These are phyloP conservation scores for Homarus gammarus DNA, from an alignment of 2,888 invertebrate genomes.

Conservation along the genomic window DNA sequence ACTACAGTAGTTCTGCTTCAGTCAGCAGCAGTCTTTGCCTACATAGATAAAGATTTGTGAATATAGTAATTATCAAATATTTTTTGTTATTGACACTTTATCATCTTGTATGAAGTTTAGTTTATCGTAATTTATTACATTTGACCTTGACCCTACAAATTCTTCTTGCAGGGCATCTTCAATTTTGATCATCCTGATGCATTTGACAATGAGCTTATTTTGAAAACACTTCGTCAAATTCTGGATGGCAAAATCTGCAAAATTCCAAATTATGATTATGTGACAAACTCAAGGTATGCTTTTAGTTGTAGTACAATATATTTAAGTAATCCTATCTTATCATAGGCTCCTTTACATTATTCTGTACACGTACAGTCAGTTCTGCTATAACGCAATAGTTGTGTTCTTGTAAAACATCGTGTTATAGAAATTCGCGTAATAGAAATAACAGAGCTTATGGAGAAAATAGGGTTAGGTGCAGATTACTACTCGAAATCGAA, in stretches of 20 bases:
- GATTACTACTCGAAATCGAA: too few relatives aligned
- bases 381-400: too few relatives aligned
- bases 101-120: background rate
- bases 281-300: conserved; percentile 90
- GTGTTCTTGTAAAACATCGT: too few relatives aligned
- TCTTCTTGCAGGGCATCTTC: conserved; percentile 86
- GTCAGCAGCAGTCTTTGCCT: background rate
- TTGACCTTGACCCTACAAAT: background rate
- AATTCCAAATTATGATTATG: conserved; percentile 96
- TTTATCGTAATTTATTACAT: background rate
- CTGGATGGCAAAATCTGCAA: conserved; percentile 91
- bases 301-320: background rate
- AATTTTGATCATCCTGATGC: conserved; percentile 99
- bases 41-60: too few relatives aligned
- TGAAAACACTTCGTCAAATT: conserved; percentile 89
- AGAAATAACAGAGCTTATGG: too few relatives aligned
- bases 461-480: too few relatives aligned
- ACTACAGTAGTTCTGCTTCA: too few relatives aligned
- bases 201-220: conserved; percentile 93
- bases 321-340: too few relatives aligned
- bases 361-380: too few relatives aligned
- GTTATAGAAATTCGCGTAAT: too few relatives aligned
- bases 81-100: background rate
- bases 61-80: background rate
- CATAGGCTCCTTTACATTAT: too few relatives aligned